These are phyloP conservation scores for Brenthis ino DNA, from an alignment of 2,888 invertebrate species.

Conservation along the genomic window DNA sequence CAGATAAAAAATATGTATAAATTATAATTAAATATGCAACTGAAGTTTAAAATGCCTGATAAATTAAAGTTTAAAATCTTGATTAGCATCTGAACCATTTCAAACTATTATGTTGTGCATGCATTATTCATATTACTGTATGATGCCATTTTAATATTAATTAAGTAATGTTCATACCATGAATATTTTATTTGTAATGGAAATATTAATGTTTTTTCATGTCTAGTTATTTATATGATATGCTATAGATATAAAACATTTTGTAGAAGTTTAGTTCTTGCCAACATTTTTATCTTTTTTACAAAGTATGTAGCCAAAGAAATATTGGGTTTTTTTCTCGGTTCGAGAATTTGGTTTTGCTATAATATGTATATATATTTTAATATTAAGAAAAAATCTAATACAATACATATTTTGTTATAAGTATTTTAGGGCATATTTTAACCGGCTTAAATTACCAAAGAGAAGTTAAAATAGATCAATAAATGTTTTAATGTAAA, in stretches of 20 bases:
- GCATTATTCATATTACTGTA: slow-evolving; percentile 4
- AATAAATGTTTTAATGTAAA: slow-evolving; percentile 24
- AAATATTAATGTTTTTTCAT: slow-evolving; percentile 10
- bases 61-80: not conserved
- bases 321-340: slow-evolving; percentile 24
- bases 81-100: slow-evolving; percentile 12
- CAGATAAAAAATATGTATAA: no score
- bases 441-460: slow-evolving; percentile 57
- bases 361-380: slow-evolving; percentile 1
- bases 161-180: not conserved
- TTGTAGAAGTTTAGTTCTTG: slow-evolving; percentile 32
- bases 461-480: slow-evolving; percentile 50
- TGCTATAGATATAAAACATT: slow-evolving; percentile 1
- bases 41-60: no score
- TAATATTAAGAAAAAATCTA: not conserved
- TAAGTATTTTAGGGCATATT: slow-evolving; percentile 12
- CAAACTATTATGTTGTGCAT: slow-evolving; percentile 8
- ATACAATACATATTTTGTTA: slow-evolving; percentile 14
- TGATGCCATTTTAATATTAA: no score
- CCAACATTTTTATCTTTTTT: slow-evolving; percentile 35
- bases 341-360: slow-evolving; percentile 10
- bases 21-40: no score
- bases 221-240: not conserved
- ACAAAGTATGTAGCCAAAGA: slow-evolving; percentile 54
- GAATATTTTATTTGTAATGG: not conserved